Evolutionary conservation across 2,113 vertebrate genomes (phyloP).

Genomic region (Madoqua kirkii): DNA sequence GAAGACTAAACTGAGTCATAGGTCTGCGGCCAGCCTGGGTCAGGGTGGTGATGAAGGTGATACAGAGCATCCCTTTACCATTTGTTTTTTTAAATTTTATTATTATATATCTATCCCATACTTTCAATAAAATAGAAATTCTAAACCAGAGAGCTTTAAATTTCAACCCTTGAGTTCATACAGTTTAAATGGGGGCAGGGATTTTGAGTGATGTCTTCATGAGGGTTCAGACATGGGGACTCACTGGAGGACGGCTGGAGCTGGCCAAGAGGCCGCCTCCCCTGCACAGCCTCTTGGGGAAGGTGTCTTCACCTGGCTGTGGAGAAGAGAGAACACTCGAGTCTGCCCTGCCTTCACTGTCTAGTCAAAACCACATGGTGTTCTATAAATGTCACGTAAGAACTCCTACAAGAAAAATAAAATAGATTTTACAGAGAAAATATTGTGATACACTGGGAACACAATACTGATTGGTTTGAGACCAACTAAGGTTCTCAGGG

Average conservation of each 20-base stretch:
- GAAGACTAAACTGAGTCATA: background rate
- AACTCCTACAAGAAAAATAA: background rate
- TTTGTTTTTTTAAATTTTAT: background rate
- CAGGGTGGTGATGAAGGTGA: background rate
- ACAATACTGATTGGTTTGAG: background rate
- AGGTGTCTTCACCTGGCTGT: background rate
- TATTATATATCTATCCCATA: background rate
- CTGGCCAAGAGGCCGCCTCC: background rate
- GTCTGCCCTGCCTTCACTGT: background rate
- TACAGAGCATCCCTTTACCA: background rate
- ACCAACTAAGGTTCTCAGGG: background rate
- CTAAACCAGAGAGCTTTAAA: background rate
- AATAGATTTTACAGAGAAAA: background rate
- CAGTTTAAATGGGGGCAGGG: background rate
- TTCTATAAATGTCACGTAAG: background rate
- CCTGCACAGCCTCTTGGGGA: background rate
- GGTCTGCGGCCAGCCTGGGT: fast-evolving
- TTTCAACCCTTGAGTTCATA: background rate
- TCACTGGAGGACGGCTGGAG: background rate
- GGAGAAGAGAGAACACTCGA: background rate
- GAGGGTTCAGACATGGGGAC: background rate
- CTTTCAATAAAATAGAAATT: background rate
- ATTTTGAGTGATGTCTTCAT: background rate
- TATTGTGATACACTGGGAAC: background rate
- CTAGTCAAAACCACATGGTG: background rate